phyloP scores from a whole-genome alignment of 2,113 vertebrate species.

The Vimba vimba region DNA sequence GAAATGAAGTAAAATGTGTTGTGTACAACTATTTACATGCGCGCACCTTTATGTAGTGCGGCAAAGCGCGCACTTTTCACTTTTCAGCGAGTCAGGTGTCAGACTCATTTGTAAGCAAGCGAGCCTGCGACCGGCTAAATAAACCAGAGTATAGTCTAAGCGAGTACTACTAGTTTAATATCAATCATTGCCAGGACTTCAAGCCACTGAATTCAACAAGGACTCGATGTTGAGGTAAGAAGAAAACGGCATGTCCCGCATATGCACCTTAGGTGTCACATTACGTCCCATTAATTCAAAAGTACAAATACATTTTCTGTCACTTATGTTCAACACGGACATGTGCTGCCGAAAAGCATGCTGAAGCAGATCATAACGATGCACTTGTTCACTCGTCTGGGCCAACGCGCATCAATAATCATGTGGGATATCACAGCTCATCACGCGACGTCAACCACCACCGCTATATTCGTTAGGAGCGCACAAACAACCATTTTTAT shows the following conservation, averaged over 20 bases:
- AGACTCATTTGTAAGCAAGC: not conserved
- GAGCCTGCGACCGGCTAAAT: not conserved
- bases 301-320: not conserved
- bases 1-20: not conserved
- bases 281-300: not conserved
- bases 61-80: not conserved
- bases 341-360: not conserved
- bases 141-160: not conserved
- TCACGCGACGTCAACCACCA: not conserved
- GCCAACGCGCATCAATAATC: slow-evolving; percentile 38
- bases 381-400: slow-evolving; percentile 51
- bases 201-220: not conserved
- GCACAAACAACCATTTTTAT: not conserved
- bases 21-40: not conserved
- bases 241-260: not conserved
- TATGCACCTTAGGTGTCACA: not conserved
- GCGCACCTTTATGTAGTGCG: not conserved
- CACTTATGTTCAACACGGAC: not conserved
- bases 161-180: not conserved
- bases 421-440: slow-evolving; percentile 24
- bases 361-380: slow-evolving; percentile 6
- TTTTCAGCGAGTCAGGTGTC: slow-evolving; percentile 1
- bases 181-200: not conserved
- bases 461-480: not conserved
- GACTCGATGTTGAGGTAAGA: not conserved